Conservation (phyloP, 2,888 invertebrate genomes). For the Lysandra bellargus region DNA sequence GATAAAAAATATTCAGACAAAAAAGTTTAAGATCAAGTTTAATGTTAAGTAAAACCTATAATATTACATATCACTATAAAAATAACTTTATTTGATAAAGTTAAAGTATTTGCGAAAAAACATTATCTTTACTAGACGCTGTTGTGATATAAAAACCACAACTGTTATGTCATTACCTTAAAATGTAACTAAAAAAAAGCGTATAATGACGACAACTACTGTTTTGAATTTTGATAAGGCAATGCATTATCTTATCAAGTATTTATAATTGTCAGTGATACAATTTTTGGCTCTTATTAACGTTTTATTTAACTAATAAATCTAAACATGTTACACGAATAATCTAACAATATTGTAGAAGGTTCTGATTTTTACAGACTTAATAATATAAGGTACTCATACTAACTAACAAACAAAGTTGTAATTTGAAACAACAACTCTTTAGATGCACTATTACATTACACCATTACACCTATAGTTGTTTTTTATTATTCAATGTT, state of each 20-base stretch:
- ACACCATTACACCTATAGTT: not conserved
- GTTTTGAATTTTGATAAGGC: constrained; percentile 7
- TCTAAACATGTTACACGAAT: not conserved
- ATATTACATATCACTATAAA: too few relatives aligned
- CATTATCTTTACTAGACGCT: not conserved
- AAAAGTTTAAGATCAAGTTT: too few relatives aligned
- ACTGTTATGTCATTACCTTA: not conserved
- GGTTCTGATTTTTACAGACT: not conserved
- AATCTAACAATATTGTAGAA: not conserved
- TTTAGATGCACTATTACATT: not conserved
- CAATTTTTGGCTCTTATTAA: not conserved
- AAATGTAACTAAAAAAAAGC: not conserved
- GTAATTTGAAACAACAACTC: not conserved
- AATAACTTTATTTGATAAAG: too few relatives aligned
- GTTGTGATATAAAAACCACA: not conserved
- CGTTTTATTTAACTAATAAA: not conserved
- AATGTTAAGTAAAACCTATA: too few relatives aligned
- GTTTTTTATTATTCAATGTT: not conserved
- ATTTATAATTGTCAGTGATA: constrained; percentile 1
- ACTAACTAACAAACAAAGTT: not conserved
- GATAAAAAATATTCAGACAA: too few relatives aligned
- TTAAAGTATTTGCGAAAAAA: not conserved
- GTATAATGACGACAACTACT: not conserved
- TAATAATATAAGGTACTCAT: not conserved
- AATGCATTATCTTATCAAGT: not conserved